These are phyloP conservation scores for Meriones unguiculatus DNA, from an alignment of 2,113 vertebrate species.

Conservation along the genomic window DNA sequence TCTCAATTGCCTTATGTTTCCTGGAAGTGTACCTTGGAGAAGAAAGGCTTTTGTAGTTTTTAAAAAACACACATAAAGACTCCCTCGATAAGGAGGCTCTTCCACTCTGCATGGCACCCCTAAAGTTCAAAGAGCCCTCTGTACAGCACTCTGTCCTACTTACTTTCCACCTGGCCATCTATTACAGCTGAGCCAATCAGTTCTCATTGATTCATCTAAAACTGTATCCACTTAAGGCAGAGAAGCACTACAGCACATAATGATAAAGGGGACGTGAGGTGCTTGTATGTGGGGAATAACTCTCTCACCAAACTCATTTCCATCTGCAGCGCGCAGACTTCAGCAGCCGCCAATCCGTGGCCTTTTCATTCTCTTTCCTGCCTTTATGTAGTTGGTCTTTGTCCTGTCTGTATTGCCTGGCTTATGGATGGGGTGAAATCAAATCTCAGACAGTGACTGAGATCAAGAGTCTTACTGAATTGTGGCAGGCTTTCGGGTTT, in stretches of 20 bases:
- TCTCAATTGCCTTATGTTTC: background rate
- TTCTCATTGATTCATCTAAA: background rate
- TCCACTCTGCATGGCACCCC: background rate
- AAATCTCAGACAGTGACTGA: slow-evolving; percentile 39
- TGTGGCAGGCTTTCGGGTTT: background rate
- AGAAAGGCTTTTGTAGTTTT: slow-evolving; percentile 52
- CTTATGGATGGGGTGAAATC: slow-evolving; percentile 29
- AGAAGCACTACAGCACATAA: slow-evolving; percentile 25
- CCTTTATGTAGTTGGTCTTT: slow-evolving; percentile 23
- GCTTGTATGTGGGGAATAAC: background rate
- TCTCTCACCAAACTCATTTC: slow-evolving; percentile 49
- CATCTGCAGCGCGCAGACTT: background rate
- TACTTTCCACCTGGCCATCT: background rate
- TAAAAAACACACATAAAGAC: background rate
- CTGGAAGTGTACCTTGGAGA: background rate
- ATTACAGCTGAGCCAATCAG: background rate
- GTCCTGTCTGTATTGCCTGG: slow-evolving; percentile 3
- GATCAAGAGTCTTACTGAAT: slow-evolving; percentile 50
- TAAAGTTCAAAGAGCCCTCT: background rate
- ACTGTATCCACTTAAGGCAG: slow-evolving; percentile 10
- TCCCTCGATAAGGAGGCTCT: slow-evolving; percentile 31
- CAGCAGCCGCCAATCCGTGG: background rate
- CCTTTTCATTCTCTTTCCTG: background rate
- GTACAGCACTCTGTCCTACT: background rate
- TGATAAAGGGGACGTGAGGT: slow-evolving; percentile 9